Conservation (phyloP, 2,888 invertebrate species). For the Galerucella calmariensis region DNA sequence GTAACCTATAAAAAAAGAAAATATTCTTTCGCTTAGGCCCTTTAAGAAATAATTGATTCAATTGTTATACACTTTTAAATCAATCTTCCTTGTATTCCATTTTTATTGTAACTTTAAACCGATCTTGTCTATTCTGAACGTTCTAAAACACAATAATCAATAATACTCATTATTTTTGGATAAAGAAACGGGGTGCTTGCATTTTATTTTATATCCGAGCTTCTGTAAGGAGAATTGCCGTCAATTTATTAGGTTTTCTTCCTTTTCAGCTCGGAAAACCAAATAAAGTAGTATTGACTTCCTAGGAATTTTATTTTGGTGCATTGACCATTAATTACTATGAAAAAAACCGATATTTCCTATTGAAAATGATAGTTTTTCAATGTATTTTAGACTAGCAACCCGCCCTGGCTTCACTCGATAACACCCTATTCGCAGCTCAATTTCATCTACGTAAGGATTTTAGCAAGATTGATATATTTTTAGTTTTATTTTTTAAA, state of each 20-base stretch:
- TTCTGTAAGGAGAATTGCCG: slow-evolving; percentile 1
- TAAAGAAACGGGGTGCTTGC: slow-evolving; percentile 14
- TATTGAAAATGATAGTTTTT: too few relatives aligned
- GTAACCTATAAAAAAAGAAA: too few relatives aligned
- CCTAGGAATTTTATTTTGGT: slow-evolving; percentile 5
- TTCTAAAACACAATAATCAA: slow-evolving; percentile 8
- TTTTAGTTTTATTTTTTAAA: too few relatives aligned
- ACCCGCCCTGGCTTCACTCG: too few relatives aligned
- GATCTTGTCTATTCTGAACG: neutral
- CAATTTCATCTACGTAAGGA: too few relatives aligned
- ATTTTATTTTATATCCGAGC: slow-evolving; percentile 13
- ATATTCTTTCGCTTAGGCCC: too few relatives aligned
- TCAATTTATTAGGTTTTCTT: slow-evolving; percentile 14
- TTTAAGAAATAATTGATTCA: too few relatives aligned
- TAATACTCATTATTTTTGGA: slow-evolving; percentile 13
- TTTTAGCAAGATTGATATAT: too few relatives aligned
- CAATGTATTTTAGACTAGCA: too few relatives aligned
- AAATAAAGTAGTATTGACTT: slow-evolving; percentile 1
- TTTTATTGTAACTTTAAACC: neutral
- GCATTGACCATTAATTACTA: slow-evolving; percentile 4
- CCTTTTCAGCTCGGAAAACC: slow-evolving; percentile 7
- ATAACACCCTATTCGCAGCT: too few relatives aligned
- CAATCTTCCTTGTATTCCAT: neutral
- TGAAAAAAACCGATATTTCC: neutral
- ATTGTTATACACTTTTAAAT: neutral